Evolutionary conservation across 37 sponge, comb jelly and placozoan species (phyloP).

Genomic region (Theonella swinhoei): DNA sequence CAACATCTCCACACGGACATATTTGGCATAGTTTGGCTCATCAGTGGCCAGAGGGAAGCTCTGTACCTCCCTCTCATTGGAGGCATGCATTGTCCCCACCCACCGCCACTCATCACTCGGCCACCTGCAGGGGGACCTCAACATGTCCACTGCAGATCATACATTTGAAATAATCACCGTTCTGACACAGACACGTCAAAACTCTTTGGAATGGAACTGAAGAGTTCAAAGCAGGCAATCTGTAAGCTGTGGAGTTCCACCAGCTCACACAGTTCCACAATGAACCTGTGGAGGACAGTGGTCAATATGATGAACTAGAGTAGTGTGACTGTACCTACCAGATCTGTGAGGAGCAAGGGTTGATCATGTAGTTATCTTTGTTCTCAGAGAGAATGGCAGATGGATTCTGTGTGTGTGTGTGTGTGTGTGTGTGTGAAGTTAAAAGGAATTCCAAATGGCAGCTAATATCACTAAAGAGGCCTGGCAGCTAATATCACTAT

Average conservation of each 20-base stretch:
- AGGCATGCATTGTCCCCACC: conserved; percentile 55
- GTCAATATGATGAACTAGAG: neutral
- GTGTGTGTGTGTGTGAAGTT: neutral
- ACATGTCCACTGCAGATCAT: neutral
- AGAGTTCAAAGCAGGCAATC: conserved; percentile 90
- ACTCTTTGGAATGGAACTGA: conserved; percentile 86
- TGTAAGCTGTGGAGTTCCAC: conserved; percentile 73
- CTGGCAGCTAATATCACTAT: neutral
- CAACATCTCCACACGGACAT: conserved; percentile 77
- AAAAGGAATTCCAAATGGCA: too few species aligned
- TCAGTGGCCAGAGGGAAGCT: conserved; percentile 60
- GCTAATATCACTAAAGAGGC: neutral
- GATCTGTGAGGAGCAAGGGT: conserved; percentile 82
- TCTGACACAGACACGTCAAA: conserved; percentile 75
- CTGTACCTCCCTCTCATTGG: conserved; percentile 68
- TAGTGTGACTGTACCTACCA: conserved; percentile 29
- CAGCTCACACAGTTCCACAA: conserved; percentile 89
- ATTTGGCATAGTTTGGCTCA: conserved; percentile 78
- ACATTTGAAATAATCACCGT: conserved; percentile 41
- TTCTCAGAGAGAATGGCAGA: conserved; percentile 82
- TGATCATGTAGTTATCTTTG: conserved; percentile 88
- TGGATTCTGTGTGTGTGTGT: conserved; percentile 60
- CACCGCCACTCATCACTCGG: conserved; percentile 41
- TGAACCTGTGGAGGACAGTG: conserved; percentile 54
- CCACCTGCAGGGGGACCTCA: conserved; percentile 4